Base-by-base conservation (phyloP, 2,797 vertebrate genomes). In the Epinephelus awoara region DNA sequence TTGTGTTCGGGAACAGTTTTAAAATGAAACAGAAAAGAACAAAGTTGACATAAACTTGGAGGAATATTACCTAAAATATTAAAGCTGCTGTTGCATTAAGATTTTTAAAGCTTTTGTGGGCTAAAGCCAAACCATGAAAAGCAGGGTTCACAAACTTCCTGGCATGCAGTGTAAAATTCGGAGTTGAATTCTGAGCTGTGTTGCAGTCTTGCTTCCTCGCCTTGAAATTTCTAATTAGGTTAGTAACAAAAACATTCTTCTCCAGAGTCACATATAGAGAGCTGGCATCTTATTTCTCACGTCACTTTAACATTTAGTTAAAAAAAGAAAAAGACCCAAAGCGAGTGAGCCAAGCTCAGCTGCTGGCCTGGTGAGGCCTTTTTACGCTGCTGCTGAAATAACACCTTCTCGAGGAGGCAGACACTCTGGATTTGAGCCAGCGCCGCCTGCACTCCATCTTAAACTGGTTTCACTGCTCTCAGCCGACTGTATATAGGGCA, bases 401-500 rank as follows among this genome's bases (percentile, higher is more conserved):
- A 86, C 80, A 81, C 69, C 82, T 64, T 55, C 72, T 82, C 25
- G 1, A 49, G 50, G 51, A 84, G 75, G 63, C 79, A 70, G 71
- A 75, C 65, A 5, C 62, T 40, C 72, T 84, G 89, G 77, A 84
- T 0, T 10, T 0, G 52, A 58, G 79, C 87, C 87, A 88, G 80
- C 50, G 55, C 57, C 29, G 69, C 64, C 80, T 75, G 76, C 76
- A 27, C 50, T 79, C 47, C 6, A 50, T 81, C 78, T 75, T 7
- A 49, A 75, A 67, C 82, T 38, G 76, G 73, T 82, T 85, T 46
- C 62, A 23, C 77, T n/a, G 72, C 77, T 59, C 52, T 21, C 47
- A 23, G 13, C 69, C 2, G 29, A 9, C 77, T 17, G 58, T 6
- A 3, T 5, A 2, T 0, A 5, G 67, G 67, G 63, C 74, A 74